Evolutionary conservation across 2,797 vertebrate species (phyloP), one percentile per base, ranked within the genome.

Genomic region (Lacerta viridis): DNA sequence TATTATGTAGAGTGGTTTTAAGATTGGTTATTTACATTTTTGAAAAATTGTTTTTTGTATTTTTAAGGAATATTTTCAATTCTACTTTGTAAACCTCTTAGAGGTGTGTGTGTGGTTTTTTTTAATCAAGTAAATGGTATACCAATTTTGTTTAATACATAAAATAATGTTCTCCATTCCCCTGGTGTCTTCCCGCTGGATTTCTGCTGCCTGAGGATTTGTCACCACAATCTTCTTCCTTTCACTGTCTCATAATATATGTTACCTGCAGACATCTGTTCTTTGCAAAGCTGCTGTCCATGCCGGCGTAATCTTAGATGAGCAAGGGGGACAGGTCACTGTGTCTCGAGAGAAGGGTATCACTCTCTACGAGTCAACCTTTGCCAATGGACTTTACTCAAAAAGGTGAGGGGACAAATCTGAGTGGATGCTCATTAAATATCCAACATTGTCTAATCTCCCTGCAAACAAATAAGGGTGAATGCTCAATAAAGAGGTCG

Each of bases 281-380:
- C 94, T 98, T 90, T 98, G 98, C 92, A 98, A 98, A 96, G 97
- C 98, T 20, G 98, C 98, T 0, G 92, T 98, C 86, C 98, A 98
- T 0, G 98, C 98, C 0, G 98, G 98, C 25, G 96, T 97, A 83
- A 95, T 96, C 0, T 96, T 97, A 0, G 97, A 98, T 0, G 93
- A 94, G 80, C 90, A 95, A 87, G 98, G 98, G 0, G 98, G 98
- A 15, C 95, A 90, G 27, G 93, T 98, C 89, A 94, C 94, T 10
- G 94, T 98, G 93, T 95, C 92, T 72, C 96, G 95, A 43, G 94
- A 94, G 83, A 97, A 96, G 88, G 98, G 98, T 74, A 97, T 98
- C 50, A 98, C 97, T 0, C 96, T 97, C 59, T 98, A 98, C 10
- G 98, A 98, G 90, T 95, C 98, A 0, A 96, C 97, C 75, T 98